These are phyloP conservation scores for Garra rufa DNA, from an alignment of 2,113 vertebrate genomes.

Conservation along the genomic window DNA sequence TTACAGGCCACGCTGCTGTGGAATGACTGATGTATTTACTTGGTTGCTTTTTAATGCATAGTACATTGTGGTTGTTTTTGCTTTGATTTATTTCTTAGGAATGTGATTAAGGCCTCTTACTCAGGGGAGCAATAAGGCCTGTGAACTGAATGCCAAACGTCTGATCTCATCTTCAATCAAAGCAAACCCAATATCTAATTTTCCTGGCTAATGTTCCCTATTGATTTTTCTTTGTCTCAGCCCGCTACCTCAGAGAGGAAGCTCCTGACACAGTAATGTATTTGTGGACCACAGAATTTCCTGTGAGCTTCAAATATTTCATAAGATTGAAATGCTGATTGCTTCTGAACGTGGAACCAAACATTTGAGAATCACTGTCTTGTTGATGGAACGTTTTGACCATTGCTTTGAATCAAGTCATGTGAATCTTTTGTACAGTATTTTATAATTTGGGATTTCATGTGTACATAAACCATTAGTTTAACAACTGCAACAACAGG, in stretches of 20 bases:
- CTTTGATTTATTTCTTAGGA: constrained; percentile 54
- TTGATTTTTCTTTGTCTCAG: constrained; percentile 45
- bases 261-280: constrained; percentile 44
- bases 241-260: constrained; percentile 28
- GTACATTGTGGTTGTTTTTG: constrained; percentile 38
- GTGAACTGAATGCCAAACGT: constrained; percentile 57
- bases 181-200: constrained; percentile 55
- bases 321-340: constrained; percentile 29
- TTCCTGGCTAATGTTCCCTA: constrained; percentile 52
- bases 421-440: not conserved
- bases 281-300: constrained; percentile 17
- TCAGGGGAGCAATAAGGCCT: constrained; percentile 33
- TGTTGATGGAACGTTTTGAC: not conserved
- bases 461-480: not conserved
- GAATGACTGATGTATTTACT: constrained; percentile 34
- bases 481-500: too few relatives aligned
- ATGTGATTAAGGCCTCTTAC: constrained; percentile 52
- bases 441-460: not conserved
- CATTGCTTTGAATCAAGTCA: not conserved
- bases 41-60: constrained; percentile 42
- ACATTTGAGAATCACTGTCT: not conserved
- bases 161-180: constrained; percentile 61
- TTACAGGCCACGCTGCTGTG: constrained; percentile 9
- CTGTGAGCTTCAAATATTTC: constrained; percentile 18
- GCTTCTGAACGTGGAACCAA: not conserved